These are phyloP conservation scores for Halictus ligatus DNA, from an alignment of 2,888 invertebrate species.

Conservation along the genomic window DNA sequence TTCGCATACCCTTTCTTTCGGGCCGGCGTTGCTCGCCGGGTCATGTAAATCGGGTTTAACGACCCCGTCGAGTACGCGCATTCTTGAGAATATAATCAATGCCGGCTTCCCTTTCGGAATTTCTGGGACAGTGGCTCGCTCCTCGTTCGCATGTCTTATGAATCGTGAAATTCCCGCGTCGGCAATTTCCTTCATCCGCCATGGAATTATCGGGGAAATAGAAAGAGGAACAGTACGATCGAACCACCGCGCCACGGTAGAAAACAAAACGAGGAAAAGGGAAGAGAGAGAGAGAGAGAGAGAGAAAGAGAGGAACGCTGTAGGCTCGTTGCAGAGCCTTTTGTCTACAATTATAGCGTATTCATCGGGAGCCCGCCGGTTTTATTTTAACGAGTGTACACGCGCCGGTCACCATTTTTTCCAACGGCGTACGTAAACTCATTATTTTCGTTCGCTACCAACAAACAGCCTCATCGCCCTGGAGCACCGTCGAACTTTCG, in stretches of 20 bases:
- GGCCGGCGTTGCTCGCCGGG: constrained; percentile 6
- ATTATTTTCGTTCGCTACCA: constrained; percentile 19
- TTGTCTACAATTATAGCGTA: constrained; percentile 37
- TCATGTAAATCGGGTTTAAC: constrained; percentile 72
- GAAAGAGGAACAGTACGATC: constrained; percentile 7
- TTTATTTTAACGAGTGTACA: constrained; percentile 49
- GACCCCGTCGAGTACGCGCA: constrained; percentile 58
- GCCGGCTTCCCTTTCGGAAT: constrained; percentile 44
- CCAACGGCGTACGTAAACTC: constrained; percentile 37
- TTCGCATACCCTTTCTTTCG: constrained; percentile 13
- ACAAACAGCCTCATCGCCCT: neutral
- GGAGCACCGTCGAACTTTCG: constrained; percentile 18
- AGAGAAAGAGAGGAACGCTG: neutral
- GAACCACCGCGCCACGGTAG: neutral
- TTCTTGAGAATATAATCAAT: constrained; percentile 60
- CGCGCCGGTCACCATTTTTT: constrained; percentile 42
- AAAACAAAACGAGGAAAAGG: neutral
- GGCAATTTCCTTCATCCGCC: constrained; percentile 48
- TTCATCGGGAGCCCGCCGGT: constrained; percentile 18
- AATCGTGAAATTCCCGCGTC: constrained; percentile 49
- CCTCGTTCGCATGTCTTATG: constrained; percentile 47
- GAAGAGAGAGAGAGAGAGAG: neutral
- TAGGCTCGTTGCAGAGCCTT: constrained; percentile 25
- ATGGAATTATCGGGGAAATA: constrained; percentile 45
- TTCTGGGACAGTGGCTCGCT: constrained; percentile 41